Evolutionary conservation across 2,113 vertebrate genomes (phyloP), one percentile per base, ranked within the genome.

Genomic region (Micromys minutus): DNA sequence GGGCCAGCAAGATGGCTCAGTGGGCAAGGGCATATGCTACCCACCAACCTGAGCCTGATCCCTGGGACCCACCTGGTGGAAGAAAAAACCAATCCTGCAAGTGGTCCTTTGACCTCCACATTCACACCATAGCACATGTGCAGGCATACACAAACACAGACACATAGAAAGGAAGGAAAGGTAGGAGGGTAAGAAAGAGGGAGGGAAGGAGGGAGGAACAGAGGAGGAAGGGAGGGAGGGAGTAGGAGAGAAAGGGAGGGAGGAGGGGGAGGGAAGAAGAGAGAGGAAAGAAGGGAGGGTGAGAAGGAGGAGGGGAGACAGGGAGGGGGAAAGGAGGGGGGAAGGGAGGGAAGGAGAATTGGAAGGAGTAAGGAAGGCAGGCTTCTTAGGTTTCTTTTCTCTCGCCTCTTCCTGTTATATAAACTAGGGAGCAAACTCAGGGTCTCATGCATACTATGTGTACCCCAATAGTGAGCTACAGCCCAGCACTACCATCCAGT

Each of bases 261-360:
- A 5, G 15, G 13, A 69, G 57, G 13, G 34, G 8, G 22, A 24
- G 11, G 2, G 10, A 45, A 3, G 31, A 24, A 31, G 16, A 7
- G 2, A 15, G 4, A 10, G 47, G 6, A 0, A 22, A 17, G 36
- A 7, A 34, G 4, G 7, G 0, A 77, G 17, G 50, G 3, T 36
- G 1, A 3, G 19, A 10, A 3, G 19, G 3, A 4, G 17, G 17
- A 36, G 19, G 11, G 2, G 11, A 19, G 26, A 2, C 24, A 9
- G 13, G 5, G 16, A 3, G 63, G 22, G 26, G 2, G 22, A 4
- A 24, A 11, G 47, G 9, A 34, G 75, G 16, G 3, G 9, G 45
- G 13, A 0, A 5, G 34, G 1, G 5, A 3, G 6, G 5, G 22
- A 10, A 17, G 17, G 72, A 42, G 3, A 21, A 24, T 10, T 2